Conservation (phyloP, 1,140 invertebrate species). For the Tribolium madens region DNA sequence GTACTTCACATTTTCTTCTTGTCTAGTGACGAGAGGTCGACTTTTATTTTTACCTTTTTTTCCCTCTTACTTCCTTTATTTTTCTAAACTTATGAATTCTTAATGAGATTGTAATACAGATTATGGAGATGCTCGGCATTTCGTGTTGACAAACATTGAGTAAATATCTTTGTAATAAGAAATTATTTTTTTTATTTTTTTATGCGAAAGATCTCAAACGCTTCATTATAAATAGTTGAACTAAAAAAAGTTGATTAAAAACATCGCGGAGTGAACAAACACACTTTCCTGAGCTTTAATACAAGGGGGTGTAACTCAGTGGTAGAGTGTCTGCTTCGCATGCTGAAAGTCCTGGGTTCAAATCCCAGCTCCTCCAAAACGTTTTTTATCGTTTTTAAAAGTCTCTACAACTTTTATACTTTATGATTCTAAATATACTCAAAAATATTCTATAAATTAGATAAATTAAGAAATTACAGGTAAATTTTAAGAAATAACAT, state of each 20-base stretch:
- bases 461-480: too few relatives aligned
- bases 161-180: constrained; percentile 9
- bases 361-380: constrained; percentile 77
- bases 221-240: too few relatives aligned
- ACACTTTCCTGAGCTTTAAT: background rate
- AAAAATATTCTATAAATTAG: too few relatives aligned
- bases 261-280: background rate
- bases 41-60: constrained; percentile 43
- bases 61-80: constrained; percentile 44
- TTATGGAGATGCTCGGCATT: constrained; percentile 45
- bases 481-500: too few relatives aligned
- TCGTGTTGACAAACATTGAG: constrained; percentile 31
- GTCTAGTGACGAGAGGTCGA: constrained; percentile 46
- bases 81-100: constrained; percentile 55
- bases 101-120: constrained; percentile 58
- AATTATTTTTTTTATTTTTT: constrained; percentile 12
- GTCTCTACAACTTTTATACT: too few relatives aligned
- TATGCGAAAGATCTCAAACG: background rate
- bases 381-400: too few relatives aligned
- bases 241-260: too few relatives aligned
- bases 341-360: constrained; percentile 83
- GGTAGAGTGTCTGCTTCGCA: constrained; percentile 84
- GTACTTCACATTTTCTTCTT: constrained; percentile 60
- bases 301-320: constrained; percentile 79
- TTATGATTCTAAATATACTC: too few relatives aligned